These are phyloP conservation scores for Antheraea mylitta DNA, from an alignment of 1,140 invertebrate species.

Conservation along the genomic window DNA sequence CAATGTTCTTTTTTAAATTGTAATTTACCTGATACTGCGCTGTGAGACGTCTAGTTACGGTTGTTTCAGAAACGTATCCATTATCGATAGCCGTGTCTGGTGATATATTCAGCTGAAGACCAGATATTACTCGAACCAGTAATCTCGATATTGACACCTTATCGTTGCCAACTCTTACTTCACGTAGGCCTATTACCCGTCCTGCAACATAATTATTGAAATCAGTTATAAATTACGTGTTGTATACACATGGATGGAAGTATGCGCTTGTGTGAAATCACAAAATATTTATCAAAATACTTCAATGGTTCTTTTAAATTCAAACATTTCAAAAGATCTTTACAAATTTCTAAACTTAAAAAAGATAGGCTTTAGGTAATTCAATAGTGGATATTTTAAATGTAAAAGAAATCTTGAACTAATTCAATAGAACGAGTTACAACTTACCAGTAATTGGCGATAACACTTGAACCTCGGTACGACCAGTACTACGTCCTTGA, in stretches of 20 bases:
- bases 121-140: constrained; percentile 93
- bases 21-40: constrained; percentile 92
- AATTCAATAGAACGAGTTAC: neutral
- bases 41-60: constrained; percentile 91
- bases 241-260: no score
- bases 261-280: no score
- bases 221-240: no score
- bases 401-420: no score
- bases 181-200: constrained; percentile 92
- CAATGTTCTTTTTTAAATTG: no score
- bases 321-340: no score
- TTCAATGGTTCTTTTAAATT: no score
- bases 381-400: no score
- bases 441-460: constrained; percentile 88
- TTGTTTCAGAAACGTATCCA: constrained; percentile 93
- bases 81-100: constrained; percentile 92
- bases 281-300: no score
- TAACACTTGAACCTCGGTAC: constrained; percentile 95
- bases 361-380: no score
- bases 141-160: constrained; percentile 91
- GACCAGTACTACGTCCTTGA: constrained; percentile 91
- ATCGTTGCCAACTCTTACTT: constrained; percentile 94
- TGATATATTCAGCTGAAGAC: constrained; percentile 92
- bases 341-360: no score
- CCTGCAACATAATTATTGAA: constrained; percentile 71